phyloP scores from a whole-genome alignment of 2,113 vertebrate species.

The Sakesphorus luctuosus region DNA sequence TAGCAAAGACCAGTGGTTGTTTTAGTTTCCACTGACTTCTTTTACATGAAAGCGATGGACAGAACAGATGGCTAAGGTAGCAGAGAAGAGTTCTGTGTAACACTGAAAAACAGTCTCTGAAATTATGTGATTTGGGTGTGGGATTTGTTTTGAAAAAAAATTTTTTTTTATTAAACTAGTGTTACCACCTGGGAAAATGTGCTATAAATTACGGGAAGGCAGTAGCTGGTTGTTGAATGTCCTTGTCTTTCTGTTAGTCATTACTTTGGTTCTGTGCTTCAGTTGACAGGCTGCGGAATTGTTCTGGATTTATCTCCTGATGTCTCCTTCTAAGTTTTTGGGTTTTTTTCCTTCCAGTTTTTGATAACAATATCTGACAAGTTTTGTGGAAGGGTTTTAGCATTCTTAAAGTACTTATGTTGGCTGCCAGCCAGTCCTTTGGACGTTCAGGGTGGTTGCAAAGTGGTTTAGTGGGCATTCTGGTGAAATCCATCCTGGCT shows the following conservation, averaged over 20 bases:
- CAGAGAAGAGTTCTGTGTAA: background rate
- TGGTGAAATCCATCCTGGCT: background rate
- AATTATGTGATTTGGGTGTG: background rate
- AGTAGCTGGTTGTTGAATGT: background rate
- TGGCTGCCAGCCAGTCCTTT: background rate
- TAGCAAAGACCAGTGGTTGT: background rate
- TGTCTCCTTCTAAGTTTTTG: background rate
- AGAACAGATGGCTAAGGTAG: background rate
- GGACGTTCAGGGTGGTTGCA: background rate
- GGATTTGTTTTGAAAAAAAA: background rate
- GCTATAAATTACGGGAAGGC: background rate
- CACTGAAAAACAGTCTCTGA: background rate
- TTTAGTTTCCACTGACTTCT: slow-evolving; percentile 5
- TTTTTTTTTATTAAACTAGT: background rate
- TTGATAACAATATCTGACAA: background rate
- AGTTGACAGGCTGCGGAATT: background rate
- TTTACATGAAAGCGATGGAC: background rate
- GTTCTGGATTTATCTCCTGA: background rate
- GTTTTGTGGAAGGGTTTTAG: background rate
- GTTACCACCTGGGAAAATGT: background rate
- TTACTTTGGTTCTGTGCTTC: background rate
- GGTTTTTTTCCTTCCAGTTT: background rate
- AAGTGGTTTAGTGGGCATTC: background rate
- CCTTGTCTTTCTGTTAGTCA: background rate
- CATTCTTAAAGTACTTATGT: background rate